Conservation (phyloP, 2,888 invertebrate genomes). For the Dinocampus coccinellae region DNA sequence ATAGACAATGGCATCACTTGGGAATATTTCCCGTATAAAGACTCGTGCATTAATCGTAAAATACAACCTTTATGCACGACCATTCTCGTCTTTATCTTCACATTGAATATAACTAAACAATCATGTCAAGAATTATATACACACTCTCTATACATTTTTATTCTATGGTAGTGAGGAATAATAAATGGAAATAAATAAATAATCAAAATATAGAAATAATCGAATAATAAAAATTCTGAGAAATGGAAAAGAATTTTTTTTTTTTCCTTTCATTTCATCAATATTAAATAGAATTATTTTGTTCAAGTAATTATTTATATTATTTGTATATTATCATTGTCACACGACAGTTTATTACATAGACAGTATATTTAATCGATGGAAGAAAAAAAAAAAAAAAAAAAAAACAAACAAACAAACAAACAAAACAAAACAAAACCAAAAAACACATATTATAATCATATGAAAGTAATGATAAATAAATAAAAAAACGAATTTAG, state of each 20-base stretch:
- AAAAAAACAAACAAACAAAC: too few relatives aligned
- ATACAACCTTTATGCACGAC: conserved; percentile 43
- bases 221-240: background rate
- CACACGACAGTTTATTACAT: too few relatives aligned
- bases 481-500: background rate
- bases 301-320: background rate
- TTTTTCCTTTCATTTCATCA: background rate
- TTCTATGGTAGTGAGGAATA: background rate
- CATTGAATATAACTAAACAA: conserved; percentile 11
- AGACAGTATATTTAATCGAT: too few relatives aligned
- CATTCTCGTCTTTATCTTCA: conserved; percentile 35
- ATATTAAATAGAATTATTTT: background rate
- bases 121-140: background rate
- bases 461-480: background rate
- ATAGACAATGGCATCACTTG: conserved; percentile 62
- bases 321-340: background rate
- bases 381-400: too few relatives aligned
- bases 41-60: conserved; percentile 39
- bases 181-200: background rate
- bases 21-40: conserved; percentile 63
- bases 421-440: background rate
- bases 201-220: too few relatives aligned
- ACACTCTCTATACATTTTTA: background rate
- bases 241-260: background rate
- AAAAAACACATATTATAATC: background rate